Conservation (phyloP, 1,140 invertebrate species). For the Lanistes nyassanus region DNA sequence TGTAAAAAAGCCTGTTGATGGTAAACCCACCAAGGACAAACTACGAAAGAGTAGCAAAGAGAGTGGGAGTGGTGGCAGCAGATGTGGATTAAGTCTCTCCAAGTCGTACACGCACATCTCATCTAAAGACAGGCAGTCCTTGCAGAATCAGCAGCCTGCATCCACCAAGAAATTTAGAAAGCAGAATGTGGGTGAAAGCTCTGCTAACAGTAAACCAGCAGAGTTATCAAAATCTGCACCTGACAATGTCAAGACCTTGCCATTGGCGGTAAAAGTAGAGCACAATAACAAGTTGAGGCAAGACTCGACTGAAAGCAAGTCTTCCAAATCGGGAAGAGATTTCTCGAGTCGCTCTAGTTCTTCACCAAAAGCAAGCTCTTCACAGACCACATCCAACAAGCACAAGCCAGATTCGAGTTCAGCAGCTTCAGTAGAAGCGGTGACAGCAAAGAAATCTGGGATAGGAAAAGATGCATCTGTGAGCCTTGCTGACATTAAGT, state of each 20-base stretch:
- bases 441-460: neutral
- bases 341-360: neutral
- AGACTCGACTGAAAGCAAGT: neutral
- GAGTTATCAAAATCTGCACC: too few relatives aligned
- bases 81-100: neutral
- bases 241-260: neutral
- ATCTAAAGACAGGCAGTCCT: neutral
- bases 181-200: neutral
- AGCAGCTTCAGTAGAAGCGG: slow-evolving; percentile 20
- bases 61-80: neutral
- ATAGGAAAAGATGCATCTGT: slow-evolving; percentile 7
- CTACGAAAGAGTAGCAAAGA: neutral
- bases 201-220: neutral
- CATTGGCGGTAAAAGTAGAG: neutral
- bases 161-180: neutral
- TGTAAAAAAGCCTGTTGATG: neutral
- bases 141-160: neutral
- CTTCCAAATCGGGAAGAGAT: neutral
- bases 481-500: slow-evolving; percentile 42
- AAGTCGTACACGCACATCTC: neutral
- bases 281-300: neutral
- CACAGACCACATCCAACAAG: neutral
- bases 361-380: neutral
- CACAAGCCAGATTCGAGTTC: slow-evolving; percentile 24
- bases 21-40: neutral